A percentile compares a stretch with the other conserved stretches of the same genome.
phyloP scores from a whole-genome alignment of 2,797 vertebrate genomes.

The Otolemur crassicaudatus region DNA sequence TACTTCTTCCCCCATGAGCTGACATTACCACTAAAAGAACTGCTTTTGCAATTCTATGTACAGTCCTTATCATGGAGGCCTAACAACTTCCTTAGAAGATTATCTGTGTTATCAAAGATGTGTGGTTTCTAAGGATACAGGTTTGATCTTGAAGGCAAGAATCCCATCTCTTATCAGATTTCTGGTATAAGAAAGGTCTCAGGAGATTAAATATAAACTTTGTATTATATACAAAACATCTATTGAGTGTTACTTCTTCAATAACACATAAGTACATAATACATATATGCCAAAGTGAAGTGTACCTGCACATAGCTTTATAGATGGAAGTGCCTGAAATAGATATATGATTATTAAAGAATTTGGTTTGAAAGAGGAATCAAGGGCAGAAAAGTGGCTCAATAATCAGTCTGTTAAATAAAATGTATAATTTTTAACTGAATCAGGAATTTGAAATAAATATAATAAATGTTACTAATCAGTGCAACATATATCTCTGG shows the following conservation, averaged over 20 bases:
- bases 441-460: neutral
- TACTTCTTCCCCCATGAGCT: neutral
- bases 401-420: constrained; percentile 5
- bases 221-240: neutral
- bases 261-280: no score
- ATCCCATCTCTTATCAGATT: neutral
- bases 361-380: neutral
- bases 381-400: neutral
- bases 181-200: neutral
- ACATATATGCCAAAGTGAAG: neutral
- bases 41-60: neutral
- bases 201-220: neutral
- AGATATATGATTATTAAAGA: neutral
- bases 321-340: neutral
- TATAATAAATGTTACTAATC: neutral
- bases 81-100: neutral
- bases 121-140: neutral
- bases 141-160: neutral
- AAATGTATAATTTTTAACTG: neutral
- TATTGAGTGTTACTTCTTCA: neutral
- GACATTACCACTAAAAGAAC: neutral
- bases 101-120: neutral
- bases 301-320: neutral
- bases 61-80: neutral
- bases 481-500: neutral